These are phyloP conservation scores for Hetaerina titia DNA, from an alignment of 2,888 invertebrate genomes.

Conservation along the genomic window DNA sequence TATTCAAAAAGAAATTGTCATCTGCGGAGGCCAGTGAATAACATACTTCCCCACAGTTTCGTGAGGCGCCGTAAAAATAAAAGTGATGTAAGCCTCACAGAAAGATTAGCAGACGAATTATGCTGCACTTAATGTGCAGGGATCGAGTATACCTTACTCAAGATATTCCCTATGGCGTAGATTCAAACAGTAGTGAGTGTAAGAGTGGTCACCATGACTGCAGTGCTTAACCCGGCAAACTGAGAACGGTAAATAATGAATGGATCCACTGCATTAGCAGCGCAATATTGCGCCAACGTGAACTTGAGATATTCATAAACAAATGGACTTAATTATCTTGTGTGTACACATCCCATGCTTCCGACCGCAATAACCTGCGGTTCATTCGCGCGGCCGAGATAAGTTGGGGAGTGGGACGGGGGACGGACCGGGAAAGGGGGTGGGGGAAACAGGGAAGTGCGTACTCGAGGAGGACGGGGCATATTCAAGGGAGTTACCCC, in stretches of 20 bases:
- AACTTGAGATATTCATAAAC: not conserved
- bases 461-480: not conserved
- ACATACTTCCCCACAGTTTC: too few species aligned
- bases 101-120: too few species aligned
- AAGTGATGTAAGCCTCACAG: too few species aligned
- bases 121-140: too few species aligned
- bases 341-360: not conserved
- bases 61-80: too few species aligned
- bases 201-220: too few species aligned
- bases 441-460: not conserved
- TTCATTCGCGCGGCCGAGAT: not conserved
- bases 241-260: not conserved
- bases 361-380: slow-evolving; percentile 5
- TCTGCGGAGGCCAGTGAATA: too few species aligned
- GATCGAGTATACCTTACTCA: too few species aligned
- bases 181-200: too few species aligned
- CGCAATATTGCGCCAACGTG: not conserved
- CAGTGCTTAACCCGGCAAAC: too few species aligned
- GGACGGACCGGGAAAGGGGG: not conserved
- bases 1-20: too few species aligned
- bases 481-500: not conserved
- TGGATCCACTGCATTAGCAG: not conserved
- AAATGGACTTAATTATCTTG: not conserved
- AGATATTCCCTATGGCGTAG: too few species aligned
- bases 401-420: not conserved